Base-by-base conservation (phyloP, 2,888 invertebrate species). In the Steinernema scapterisci region DNA sequence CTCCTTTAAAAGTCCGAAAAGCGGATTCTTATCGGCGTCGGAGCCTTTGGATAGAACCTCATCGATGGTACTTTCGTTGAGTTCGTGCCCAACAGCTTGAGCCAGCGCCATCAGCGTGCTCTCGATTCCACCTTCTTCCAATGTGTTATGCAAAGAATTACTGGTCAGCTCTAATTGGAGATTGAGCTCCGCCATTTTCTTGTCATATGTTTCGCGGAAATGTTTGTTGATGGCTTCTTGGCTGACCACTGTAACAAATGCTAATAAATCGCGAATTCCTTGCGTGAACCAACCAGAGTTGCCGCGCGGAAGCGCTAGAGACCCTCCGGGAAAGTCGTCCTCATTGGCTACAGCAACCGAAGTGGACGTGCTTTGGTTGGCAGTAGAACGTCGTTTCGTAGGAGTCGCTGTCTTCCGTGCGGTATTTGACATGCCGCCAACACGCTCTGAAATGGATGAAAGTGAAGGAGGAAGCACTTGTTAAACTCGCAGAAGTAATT, bases 1-100 rank as follows among this genome's bases (percentile, higher is more conserved):
- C 38, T 63, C 63, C 16, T 27, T 27, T 9, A 63, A 25, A 2
- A 63, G 31, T 6, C 63, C 63, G 63, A 63, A 63, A 16, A 63
- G 38, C 16, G 63, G 63, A 25, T 63, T 63, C 27, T 63, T 63
- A 31, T 63, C 63, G 38, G 63, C 27, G 38, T 63, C 63, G 63
- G 7, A 27, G 63, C 63, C 63, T 25, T 63, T 63, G 1, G 63
- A 25, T 1, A 63, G 31, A 1, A 63, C 63, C 5, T 63, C 63
- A 31, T 63, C 63, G 31, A 63, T 63, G 27, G 63, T 63, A 31
- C 63, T 63, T 25, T 63, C 63, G 38, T 63, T 63, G 31, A 63
- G 63, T 38, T 63, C 63, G 5, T 63, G 63, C 2, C 63, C 63
- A 16, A 63, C 63, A 5, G 63, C 63, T 25, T 63, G 63, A n/a